phyloP scores from a whole-genome alignment of 2,797 vertebrate genomes.

The Micrastur ruficollis region DNA sequence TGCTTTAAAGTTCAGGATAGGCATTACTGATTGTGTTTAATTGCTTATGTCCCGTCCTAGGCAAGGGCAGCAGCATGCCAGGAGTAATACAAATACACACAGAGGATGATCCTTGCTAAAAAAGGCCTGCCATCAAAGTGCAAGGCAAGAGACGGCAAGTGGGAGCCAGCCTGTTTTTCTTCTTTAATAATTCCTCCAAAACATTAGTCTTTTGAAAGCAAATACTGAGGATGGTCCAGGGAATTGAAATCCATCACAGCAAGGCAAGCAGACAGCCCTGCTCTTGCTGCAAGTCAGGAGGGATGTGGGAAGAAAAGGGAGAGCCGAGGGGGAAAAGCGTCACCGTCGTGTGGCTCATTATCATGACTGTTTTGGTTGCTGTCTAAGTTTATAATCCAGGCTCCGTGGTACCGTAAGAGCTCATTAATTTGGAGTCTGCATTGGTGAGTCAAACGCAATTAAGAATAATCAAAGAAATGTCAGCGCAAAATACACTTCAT shows the following conservation, averaged over 20 bases:
- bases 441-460: conserved; percentile 31
- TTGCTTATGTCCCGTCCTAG: not conserved
- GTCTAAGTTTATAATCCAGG: conserved; percentile 1
- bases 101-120: not conserved
- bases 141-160: not conserved
- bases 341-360: conserved; percentile 19
- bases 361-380: not conserved
- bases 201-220: conserved; percentile 13
- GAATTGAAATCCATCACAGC: conserved; percentile 36
- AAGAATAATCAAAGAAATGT: conserved; percentile 45
- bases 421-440: conserved; percentile 36
- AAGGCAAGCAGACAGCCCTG: not conserved
- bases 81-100: not conserved
- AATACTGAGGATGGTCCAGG: not conserved
- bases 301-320: conserved; percentile 32
- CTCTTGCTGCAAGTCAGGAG: conserved; percentile 6
- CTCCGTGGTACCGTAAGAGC: not conserved
- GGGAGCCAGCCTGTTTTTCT: not conserved
- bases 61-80: not conserved
- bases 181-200: conserved; percentile 20
- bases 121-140: not conserved
- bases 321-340: not conserved
- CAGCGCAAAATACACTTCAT: not conserved
- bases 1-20: conserved; percentile 21
- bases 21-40: not conserved